Evolutionary conservation across 2,797 vertebrate species (phyloP).

Genomic region (Emys orbicularis): DNA sequence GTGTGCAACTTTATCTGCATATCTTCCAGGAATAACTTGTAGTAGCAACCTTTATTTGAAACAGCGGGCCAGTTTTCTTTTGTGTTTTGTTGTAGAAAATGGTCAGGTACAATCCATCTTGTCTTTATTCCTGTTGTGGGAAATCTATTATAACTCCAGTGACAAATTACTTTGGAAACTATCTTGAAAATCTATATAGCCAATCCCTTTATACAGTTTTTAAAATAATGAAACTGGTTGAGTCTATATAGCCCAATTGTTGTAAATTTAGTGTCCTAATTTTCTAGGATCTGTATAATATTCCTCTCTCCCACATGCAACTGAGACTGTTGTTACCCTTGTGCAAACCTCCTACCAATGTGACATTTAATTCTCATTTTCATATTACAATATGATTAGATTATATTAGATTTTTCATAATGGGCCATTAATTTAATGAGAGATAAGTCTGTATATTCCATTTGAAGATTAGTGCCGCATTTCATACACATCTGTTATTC

Average conservation of each 20-base stretch:
- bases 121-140: background rate
- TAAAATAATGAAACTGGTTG: background rate
- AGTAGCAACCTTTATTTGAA: background rate
- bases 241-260: background rate
- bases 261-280: background rate
- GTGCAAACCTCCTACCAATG: background rate
- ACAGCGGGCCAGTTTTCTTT: fast-evolving
- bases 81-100: background rate
- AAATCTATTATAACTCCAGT: background rate
- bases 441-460: background rate
- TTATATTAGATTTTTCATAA: background rate
- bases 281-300: background rate
- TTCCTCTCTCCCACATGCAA: background rate
- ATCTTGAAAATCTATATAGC: background rate
- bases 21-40: background rate
- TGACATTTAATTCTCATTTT: background rate
- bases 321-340: background rate
- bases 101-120: background rate
- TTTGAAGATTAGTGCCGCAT: background rate
- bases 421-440: background rate
- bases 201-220: background rate
- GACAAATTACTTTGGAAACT: background rate
- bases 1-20: background rate
- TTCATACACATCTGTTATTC: background rate
- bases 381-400: background rate